phyloP scores from a whole-genome alignment of 2,797 vertebrate genomes.

The Synaphobranchus kaupii region DNA sequence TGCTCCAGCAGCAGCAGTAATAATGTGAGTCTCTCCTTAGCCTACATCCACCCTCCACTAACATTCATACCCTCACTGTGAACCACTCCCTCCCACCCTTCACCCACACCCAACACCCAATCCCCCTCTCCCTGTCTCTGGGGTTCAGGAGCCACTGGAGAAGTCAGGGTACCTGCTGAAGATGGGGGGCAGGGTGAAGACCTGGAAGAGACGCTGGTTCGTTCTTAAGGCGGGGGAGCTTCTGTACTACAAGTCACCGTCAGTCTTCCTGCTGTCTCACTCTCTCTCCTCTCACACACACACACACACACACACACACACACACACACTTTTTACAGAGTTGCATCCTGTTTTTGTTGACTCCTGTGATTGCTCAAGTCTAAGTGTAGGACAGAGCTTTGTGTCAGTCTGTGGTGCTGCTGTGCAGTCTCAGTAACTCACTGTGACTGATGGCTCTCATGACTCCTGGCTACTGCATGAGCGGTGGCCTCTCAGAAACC shows the following conservation, averaged over 20 bases:
- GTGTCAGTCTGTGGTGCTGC: neutral
- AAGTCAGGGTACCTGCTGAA: constrained; percentile 97
- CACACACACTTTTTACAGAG: neutral
- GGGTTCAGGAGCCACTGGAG: constrained; percentile 87
- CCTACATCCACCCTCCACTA: too few species aligned
- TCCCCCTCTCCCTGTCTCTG: neutral
- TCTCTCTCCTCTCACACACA: neutral
- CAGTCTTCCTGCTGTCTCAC: constrained; percentile 58
- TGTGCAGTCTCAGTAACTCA: neutral
- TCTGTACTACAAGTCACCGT: constrained; percentile 96
- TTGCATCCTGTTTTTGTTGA: neutral
- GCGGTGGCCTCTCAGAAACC: neutral
- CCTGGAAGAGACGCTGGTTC: constrained; percentile 97
- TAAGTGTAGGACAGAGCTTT: neutral
- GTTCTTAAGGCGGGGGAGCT: constrained; percentile 96
- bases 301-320: neutral
- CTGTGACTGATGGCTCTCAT: neutral
- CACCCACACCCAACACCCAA: neutral
- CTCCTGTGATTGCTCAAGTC: neutral
- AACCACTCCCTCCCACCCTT: neutral
- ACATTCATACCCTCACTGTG: too few species aligned
- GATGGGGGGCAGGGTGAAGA: constrained; percentile 95
- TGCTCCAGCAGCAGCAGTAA: too few species aligned
- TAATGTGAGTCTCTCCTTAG: too few species aligned
- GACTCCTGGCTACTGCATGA: neutral